phyloP scores from a whole-genome alignment of 2,888 invertebrate species.

The Tryphoninae sp. region DNA sequence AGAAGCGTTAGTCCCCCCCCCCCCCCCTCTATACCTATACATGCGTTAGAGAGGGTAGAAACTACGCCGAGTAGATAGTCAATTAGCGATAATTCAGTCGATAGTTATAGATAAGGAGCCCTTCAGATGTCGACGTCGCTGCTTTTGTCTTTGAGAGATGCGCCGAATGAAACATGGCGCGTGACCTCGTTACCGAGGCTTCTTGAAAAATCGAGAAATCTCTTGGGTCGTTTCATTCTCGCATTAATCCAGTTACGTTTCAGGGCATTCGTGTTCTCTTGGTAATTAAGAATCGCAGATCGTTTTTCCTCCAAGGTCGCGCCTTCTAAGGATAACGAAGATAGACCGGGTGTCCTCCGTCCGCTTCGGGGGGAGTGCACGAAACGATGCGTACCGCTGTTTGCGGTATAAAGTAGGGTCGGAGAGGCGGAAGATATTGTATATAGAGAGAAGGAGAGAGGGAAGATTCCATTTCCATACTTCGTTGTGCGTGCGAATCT shows the following conservation, averaged over 20 bases:
- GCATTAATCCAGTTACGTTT: too few relatives aligned
- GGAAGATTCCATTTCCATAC: too few relatives aligned
- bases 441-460: too few relatives aligned
- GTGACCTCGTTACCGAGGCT: conserved; percentile 12
- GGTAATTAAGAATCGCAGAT: conserved; percentile 50
- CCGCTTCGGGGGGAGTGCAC: too few relatives aligned
- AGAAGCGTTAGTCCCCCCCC: background rate
- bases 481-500: too few relatives aligned
- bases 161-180: conserved; percentile 8
- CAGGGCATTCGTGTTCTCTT: too few relatives aligned
- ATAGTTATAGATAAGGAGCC: conserved; percentile 7
- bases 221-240: conserved; percentile 18
- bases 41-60: conserved; percentile 25
- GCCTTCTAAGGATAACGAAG: conserved; percentile 56
- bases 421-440: too few relatives aligned
- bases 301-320: conserved; percentile 25
- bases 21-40: background rate
- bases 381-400: too few relatives aligned
- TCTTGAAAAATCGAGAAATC: conserved; percentile 34
- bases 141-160: conserved; percentile 16
- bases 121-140: background rate
- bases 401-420: too few relatives aligned
- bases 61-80: conserved; percentile 41
- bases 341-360: conserved; percentile 14
- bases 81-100: conserved; percentile 59